Percentiles rank a stretch among this genome's conserved stretches.
phyloP scores from a whole-genome alignment of 2,113 vertebrate species.

The Cavia porcellus region DNA sequence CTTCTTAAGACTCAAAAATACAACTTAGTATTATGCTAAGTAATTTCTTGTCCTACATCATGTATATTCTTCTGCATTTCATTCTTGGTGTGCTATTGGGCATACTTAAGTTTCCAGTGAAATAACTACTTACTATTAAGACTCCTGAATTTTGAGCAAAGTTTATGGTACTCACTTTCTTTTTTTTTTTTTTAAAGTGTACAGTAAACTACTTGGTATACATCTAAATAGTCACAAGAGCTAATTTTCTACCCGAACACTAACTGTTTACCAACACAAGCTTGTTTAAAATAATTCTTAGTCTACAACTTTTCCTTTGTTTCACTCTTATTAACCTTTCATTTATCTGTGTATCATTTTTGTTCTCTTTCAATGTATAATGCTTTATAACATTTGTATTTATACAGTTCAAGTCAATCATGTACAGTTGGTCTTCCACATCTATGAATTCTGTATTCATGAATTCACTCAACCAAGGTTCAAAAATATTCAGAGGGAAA shows the following conservation, averaged over 20 bases:
- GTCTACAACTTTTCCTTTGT: not conserved
- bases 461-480: not conserved
- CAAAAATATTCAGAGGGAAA: not conserved
- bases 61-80: not conserved
- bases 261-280: not conserved
- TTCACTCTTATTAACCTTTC: not conserved
- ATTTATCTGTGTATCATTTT: not conserved
- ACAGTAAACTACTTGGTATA: not conserved
- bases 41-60: not conserved
- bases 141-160: not conserved
- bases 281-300: not conserved
- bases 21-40: not conserved
- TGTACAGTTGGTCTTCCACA: not conserved
- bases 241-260: conserved; percentile 3
- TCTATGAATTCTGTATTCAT: not conserved
- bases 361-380: conserved; percentile 8
- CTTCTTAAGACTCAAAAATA: not conserved
- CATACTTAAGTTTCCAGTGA: not conserved
- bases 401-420: not conserved
- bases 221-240: not conserved
- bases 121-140: not conserved
- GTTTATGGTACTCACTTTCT: not conserved
- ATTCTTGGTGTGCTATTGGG: not conserved
- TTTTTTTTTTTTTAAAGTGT: not conserved
- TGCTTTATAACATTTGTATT: not conserved